Evolutionary conservation across 2,113 vertebrate species (phyloP), one percentile per base, ranked within the genome.

Genomic region (Ariopsis seemanni): DNA sequence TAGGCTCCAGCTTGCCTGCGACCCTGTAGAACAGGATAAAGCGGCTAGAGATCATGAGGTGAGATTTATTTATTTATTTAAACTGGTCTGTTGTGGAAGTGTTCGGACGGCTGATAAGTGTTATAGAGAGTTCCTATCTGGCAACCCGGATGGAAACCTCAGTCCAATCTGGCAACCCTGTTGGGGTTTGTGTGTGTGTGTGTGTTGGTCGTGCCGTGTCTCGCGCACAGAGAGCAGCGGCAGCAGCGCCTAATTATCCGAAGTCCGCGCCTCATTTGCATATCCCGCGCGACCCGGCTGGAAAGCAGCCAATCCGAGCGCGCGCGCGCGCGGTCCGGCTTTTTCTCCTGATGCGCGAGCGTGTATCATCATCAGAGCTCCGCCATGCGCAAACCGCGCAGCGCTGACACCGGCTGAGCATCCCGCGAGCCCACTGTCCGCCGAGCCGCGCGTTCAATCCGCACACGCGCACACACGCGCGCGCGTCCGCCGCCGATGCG

Each of bases 321-420:
- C 91, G 88, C 85, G 78, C 84, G 93, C 93, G 95, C 93, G 93
- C 95, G 93, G 95, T 95, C 96, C 79, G 79, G 79, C 20, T 81
- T 78, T 80, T 25, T 48, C 57, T 82, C 20, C 79, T 62, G 79
- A 62, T 82, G 79, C 20, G 79, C 57, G 79, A 48, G 57, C 57
- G 18, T 62, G 79, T 62, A 48, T 62, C 96, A 95, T 97, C 96
- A 97, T 96, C 97, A 97, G 97, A 95, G 95, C 95, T 93, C 95
- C 95, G 96, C 96, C 97, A 96, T 97, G 97, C 97, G 97, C 97
- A 95, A 95, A 96, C 95, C 94, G 95, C 95, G 93, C 95, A 93
- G 94, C 94, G 95, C 93, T 96, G 83, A 86, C 94, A 91, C 84
- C 94, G 91, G 92, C 92, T 92, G 83, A 92, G 0, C 92, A 92